A percentile compares a stretch with the other conserved stretches of the same genome.
phyloP scores from a whole-genome alignment of 2,113 vertebrate species.

The Chlorodrepanis virens region DNA sequence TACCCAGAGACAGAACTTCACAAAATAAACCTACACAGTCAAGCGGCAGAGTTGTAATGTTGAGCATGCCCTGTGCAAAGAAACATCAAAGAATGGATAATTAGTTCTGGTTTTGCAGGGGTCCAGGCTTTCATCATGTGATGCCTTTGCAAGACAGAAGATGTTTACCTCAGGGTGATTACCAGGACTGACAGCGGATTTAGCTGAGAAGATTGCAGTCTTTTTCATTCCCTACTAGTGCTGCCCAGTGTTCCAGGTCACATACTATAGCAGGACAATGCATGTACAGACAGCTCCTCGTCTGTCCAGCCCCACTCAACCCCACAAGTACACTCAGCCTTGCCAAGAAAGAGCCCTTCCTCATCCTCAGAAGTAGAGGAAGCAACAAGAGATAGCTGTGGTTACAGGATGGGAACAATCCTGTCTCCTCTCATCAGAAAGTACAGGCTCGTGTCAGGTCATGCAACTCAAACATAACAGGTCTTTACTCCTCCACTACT shows the following conservation, averaged over 20 bases:
- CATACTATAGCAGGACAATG: not conserved
- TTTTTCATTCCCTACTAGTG: not conserved
- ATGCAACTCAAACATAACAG: rapidly evolving
- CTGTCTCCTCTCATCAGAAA: not conserved
- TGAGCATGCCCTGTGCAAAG: not conserved
- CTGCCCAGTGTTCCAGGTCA: not conserved
- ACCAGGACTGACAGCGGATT: not conserved
- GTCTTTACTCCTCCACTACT: not conserved
- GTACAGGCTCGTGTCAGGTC: not conserved
- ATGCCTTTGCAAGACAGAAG: not conserved
- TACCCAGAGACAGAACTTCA: not conserved
- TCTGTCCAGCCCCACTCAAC: not conserved
- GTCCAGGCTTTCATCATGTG: not conserved
- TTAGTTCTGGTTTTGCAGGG: not conserved
- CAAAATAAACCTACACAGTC: not conserved
- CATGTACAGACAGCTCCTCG: not conserved
- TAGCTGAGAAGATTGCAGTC: not conserved
- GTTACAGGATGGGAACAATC: not conserved
- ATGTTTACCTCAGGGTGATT: not conserved
- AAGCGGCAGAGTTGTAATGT: not conserved
- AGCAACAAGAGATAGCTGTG: not conserved
- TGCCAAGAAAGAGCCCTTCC: not conserved
- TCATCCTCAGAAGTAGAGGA: not conserved
- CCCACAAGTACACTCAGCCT: not conserved
- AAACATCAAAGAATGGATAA: not conserved